Evolutionary conservation across 92 coral and sea anemone genomes (phyloP), one percentile per base, ranked within the genome.

Genomic region (Epizoanthus ramosus): DNA sequence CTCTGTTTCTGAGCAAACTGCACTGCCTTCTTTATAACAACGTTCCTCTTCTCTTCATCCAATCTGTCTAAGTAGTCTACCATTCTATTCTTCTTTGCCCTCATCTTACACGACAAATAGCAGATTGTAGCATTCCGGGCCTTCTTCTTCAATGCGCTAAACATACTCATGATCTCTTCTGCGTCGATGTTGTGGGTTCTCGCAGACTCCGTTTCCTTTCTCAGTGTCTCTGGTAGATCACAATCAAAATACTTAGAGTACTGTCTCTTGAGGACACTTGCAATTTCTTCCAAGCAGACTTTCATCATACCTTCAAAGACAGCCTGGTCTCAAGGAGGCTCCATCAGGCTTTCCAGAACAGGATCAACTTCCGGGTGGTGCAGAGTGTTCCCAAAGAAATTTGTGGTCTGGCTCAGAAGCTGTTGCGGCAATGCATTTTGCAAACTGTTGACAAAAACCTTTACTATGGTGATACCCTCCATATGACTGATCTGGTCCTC

Each of bases 341-440:
- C 68, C 28, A 19, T 63, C 68, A 63, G 28, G 45, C 47, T 43
- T 68, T 68, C n/a, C 74, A 68, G 74, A 68, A 35, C 21, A 12
- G 45, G 45, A 43, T 68, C 74, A 33, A 33, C 74, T 43, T 8
- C n/a, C 4, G 64, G 64, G 5, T 59, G 64, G 25, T 68, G 47
- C 41, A 68, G 21, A 16, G 19, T 68, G 74, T 68, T 68, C n/a
- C 74, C 74, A 43, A 68, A 68, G 47, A 68, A 68, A 68, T 68
- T 45, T 1, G 14, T 25, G 22, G 74, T 68, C n/a, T 43, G 74
- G 21, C 18, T 68, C 9, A 68, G 54, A 68, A 68, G 74, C n/a
- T 43, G 45, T 4, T 5, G 74, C 16, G 50, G 74, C 8, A 31
- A 19, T 12, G 47, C 45, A 4, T 68, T 43, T 31, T 68, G 45